Evolutionary conservation across 2,888 invertebrate species (phyloP).

Genomic region (Tryphoninae sp.): DNA sequence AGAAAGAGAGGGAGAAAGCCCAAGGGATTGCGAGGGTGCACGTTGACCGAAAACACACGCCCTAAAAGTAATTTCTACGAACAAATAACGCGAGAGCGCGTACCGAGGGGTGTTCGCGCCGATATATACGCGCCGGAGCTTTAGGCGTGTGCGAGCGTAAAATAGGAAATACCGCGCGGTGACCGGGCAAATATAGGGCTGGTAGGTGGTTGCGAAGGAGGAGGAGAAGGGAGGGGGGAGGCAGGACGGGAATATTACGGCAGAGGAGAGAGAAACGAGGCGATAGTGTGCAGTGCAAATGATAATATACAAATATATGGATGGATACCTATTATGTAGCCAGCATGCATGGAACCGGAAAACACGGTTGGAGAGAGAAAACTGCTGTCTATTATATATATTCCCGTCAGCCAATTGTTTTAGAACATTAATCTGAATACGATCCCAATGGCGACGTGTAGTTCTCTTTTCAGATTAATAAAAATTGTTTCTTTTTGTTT

Average conservation of each 20-base stretch:
- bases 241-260: not conserved
- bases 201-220: slow-evolving; percentile 1
- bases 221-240: not conserved
- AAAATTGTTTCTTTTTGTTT: too few species aligned
- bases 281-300: not conserved
- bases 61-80: slow-evolving; percentile 58
- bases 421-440: too few species aligned
- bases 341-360: too few species aligned
- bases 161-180: slow-evolving; percentile 55
- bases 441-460: too few species aligned
- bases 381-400: too few species aligned
- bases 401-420: too few species aligned
- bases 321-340: not conserved
- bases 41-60: slow-evolving; percentile 54
- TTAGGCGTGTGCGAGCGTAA: slow-evolving; percentile 50
- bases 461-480: too few species aligned
- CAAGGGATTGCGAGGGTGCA: not conserved
- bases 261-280: not conserved
- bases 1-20: not conserved
- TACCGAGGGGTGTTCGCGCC: slow-evolving; percentile 11
- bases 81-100: slow-evolving; percentile 54
- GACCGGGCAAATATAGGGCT: slow-evolving; percentile 50
- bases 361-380: too few species aligned
- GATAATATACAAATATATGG: not conserved
- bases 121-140: slow-evolving; percentile 9